Evolutionary conservation across 2,888 invertebrate species (phyloP).

Genomic region (Sinopyrophorus schimmeli): DNA sequence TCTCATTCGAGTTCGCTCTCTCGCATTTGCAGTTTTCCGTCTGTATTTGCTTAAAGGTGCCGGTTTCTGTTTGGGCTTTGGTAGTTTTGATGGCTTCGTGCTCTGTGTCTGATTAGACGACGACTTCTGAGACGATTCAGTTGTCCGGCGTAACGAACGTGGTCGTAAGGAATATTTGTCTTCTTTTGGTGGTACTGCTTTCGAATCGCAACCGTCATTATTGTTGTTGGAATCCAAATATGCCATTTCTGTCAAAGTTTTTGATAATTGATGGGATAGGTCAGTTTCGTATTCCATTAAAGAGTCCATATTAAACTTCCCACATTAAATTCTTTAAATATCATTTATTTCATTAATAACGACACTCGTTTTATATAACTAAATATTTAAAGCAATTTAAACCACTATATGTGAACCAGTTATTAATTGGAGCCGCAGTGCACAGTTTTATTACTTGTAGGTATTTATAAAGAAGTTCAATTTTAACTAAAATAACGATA

Average conservation of each 20-base stretch:
- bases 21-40: constrained; percentile 86
- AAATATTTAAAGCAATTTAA: too few species aligned
- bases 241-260: constrained; percentile 34
- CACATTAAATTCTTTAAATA: too few species aligned
- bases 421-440: too few species aligned
- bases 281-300: constrained; percentile 40
- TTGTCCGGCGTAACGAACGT: constrained; percentile 63
- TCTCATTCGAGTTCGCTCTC: constrained; percentile 84
- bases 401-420: too few species aligned
- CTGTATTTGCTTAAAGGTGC: constrained; percentile 86
- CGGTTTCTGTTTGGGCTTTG: constrained; percentile 64
- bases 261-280: constrained; percentile 24
- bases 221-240: constrained; percentile 54
- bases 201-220: constrained; percentile 41
- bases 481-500: too few species aligned
- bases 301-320: too few species aligned
- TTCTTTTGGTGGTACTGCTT: constrained; percentile 40
- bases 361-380: too few species aligned
- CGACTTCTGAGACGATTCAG: constrained; percentile 50
- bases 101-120: constrained; percentile 25
- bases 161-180: constrained; percentile 72
- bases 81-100: constrained; percentile 36
- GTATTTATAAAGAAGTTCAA: too few species aligned
- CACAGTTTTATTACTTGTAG: too few species aligned
- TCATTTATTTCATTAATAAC: too few species aligned